These are phyloP conservation scores for Atopsyche davidsoni DNA, from an alignment of 1,140 invertebrate species.

Conservation along the genomic window DNA sequence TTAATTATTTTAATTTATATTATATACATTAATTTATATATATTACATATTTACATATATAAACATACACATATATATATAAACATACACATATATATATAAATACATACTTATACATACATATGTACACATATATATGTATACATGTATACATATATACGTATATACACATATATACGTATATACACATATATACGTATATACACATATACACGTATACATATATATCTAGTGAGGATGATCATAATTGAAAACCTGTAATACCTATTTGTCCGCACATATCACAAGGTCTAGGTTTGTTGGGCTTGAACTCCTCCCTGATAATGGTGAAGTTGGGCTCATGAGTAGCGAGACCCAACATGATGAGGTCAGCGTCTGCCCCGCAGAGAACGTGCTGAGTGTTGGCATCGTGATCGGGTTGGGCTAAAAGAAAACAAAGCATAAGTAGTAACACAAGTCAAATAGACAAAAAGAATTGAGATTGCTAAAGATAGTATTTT, in stretches of 20 bases:
- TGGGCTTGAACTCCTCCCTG: slow-evolving; percentile 97
- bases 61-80: slow-evolving; percentile 3
- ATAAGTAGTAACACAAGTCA: too few relatives aligned
- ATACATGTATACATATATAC: slow-evolving; percentile 6
- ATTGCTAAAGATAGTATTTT: too few relatives aligned
- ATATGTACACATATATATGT: slow-evolving; percentile 3
- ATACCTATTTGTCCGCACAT: slow-evolving; percentile 89
- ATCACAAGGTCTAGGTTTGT: slow-evolving; percentile 93
- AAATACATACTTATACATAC: neutral
- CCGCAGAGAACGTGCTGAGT: slow-evolving; percentile 97
- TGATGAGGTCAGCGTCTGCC: slow-evolving; percentile 98
- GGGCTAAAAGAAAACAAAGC: slow-evolving; percentile 51
- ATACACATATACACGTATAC: slow-evolving; percentile 2
- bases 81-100: slow-evolving; percentile 6
- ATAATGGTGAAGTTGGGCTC: slow-evolving; percentile 98
- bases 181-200: slow-evolving; percentile 6
- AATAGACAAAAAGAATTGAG: too few relatives aligned
- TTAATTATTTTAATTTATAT: too few relatives aligned
- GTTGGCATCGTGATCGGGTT: slow-evolving; percentile 95
- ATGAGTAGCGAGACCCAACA: slow-evolving; percentile 97
- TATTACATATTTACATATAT: too few relatives aligned
- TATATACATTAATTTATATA: too few relatives aligned
- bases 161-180: slow-evolving; percentile 5
- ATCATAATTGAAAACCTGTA: neutral
- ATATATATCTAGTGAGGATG: slow-evolving; percentile 2